A percentile compares a stretch with the other conserved stretches of the same genome.
These are phyloP conservation scores for Sternotherus odoratus DNA, from an alignment of 2,797 vertebrate genomes.

Conservation along the genomic window DNA sequence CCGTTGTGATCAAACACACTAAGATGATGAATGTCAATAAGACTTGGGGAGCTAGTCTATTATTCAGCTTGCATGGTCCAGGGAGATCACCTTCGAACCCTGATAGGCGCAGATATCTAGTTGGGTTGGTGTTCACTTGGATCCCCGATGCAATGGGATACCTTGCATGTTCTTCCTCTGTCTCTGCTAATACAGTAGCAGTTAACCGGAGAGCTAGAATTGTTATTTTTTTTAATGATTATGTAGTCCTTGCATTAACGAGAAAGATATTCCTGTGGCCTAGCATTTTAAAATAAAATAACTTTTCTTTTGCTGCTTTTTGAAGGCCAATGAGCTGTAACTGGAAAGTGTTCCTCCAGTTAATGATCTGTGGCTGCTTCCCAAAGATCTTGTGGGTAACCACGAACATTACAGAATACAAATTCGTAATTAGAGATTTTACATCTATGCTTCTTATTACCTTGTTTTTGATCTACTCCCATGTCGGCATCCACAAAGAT, in stretches of 20 bases:
- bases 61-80: background rate
- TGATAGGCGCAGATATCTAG: too few species aligned
- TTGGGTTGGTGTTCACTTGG: background rate
- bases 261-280: rapidly evolving
- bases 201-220: background rate
- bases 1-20: background rate
- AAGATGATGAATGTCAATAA: background rate
- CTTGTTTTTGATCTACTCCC: background rate
- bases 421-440: background rate
- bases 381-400: conserved; percentile 30
- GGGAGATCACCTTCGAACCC: background rate
- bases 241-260: background rate
- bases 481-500: background rate
- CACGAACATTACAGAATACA: conserved; percentile 21
- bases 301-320: background rate
- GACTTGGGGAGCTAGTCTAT: background rate
- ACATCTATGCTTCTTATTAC: conserved; percentile 20
- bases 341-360: background rate
- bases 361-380: background rate
- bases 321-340: background rate
- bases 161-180: background rate
- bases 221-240: background rate
- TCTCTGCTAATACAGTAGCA: background rate
- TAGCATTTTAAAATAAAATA: background rate
- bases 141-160: background rate